A percentile compares a stretch with the other conserved stretches of the same genome.
Evolutionary conservation across 2,113 vertebrate genomes (phyloP).

Genomic region (Nycticebus coucang): DNA sequence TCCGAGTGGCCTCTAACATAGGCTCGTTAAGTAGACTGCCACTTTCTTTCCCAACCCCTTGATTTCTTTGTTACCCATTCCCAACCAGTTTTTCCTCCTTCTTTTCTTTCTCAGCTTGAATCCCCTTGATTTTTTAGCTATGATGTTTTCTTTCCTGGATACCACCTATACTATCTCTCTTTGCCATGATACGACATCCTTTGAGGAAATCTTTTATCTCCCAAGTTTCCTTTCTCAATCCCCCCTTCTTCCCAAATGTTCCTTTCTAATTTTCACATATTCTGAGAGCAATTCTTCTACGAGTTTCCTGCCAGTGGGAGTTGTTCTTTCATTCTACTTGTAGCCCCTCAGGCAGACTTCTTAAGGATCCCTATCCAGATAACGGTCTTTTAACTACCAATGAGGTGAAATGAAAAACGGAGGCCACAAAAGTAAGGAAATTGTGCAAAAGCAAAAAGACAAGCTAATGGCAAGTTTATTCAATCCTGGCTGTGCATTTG

Average conservation of each 20-base stretch:
- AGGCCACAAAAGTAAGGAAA: background rate
- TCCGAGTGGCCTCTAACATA: background rate
- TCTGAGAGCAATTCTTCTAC: background rate
- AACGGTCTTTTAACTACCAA: background rate
- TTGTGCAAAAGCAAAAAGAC: slow-evolving; percentile 31
- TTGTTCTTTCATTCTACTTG: background rate
- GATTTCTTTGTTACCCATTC: background rate
- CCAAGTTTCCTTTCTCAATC: background rate
- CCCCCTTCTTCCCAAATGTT: background rate
- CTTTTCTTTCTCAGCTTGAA: background rate
- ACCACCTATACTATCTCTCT: background rate
- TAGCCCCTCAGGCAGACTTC: background rate
- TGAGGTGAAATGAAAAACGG: background rate
- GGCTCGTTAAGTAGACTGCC: background rate
- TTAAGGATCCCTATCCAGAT: background rate
- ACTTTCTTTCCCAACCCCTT: background rate
- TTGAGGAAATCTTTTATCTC: background rate
- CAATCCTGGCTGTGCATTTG: background rate
- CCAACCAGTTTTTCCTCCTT: background rate
- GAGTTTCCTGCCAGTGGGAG: background rate
- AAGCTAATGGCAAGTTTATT: slow-evolving; percentile 60
- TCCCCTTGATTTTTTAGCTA: background rate
- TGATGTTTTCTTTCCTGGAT: background rate
- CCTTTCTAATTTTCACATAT: background rate
- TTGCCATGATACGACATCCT: background rate